Evolutionary conservation across 2,113 vertebrate species (phyloP).

Genomic region (Macroglossus sobrinus): DNA sequence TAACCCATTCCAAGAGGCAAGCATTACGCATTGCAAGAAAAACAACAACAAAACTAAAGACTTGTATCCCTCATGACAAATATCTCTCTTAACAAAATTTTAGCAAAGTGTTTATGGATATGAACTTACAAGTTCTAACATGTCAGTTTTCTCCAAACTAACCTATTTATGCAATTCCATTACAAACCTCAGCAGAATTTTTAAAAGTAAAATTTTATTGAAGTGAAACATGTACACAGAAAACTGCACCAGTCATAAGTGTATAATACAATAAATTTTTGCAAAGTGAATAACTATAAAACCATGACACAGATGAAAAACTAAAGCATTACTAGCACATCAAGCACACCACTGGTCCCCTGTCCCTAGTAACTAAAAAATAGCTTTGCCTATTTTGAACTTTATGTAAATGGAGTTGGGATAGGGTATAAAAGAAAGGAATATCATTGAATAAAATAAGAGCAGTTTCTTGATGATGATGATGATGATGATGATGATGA

Average conservation of each 20-base stretch:
- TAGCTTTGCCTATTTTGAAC: not conserved
- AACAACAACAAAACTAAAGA: not conserved
- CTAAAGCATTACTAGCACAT: not conserved
- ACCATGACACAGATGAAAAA: not conserved
- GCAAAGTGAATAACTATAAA: not conserved
- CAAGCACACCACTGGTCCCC: not conserved
- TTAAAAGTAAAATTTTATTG: not conserved
- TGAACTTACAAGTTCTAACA: not conserved
- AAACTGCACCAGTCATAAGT: not conserved
- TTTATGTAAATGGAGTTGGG: not conserved
- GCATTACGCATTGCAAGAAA: not conserved
- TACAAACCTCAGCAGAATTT: not conserved
- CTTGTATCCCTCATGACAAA: not conserved
- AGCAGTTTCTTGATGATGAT: not conserved
- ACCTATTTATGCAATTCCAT: not conserved
- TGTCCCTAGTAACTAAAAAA: not conserved
- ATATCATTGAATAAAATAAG: slow-evolving; percentile 16
- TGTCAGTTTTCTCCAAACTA: not conserved
- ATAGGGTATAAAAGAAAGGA: not conserved
- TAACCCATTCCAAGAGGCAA: not conserved
- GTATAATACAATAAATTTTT: not conserved
- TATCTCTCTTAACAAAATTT: not conserved
- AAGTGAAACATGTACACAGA: not conserved
- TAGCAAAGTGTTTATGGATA: not conserved
- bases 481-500: not conserved